Evolutionary conservation across 2,797 vertebrate genomes (phyloP).

Genomic region (Enteromius trimaculatus): DNA sequence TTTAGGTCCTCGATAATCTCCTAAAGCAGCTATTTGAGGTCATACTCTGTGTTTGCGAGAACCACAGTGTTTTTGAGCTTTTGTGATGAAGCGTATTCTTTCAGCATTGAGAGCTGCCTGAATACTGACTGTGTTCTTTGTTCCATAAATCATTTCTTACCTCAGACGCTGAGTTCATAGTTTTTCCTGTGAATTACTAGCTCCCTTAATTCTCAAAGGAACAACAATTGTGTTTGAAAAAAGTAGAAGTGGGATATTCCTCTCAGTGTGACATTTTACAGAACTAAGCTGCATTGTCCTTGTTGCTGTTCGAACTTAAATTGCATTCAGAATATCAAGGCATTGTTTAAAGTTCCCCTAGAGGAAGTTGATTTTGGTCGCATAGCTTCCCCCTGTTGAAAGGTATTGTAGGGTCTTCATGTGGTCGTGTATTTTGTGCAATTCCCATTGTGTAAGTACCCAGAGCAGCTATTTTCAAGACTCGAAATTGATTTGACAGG

Average conservation of each 20-base stretch:
- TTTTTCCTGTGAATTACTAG: slow-evolving; percentile 29
- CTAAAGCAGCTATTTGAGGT: not conserved
- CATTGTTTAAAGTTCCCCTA: slow-evolving; percentile 34
- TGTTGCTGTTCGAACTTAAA: not conserved
- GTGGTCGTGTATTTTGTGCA: slow-evolving; percentile 14
- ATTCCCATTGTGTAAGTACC: slow-evolving; percentile 1
- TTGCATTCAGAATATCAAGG: slow-evolving; percentile 1
- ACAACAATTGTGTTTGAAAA: slow-evolving; percentile 26
- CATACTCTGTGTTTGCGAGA: not conserved
- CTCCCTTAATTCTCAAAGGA: slow-evolving; percentile 11
- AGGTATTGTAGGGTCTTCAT: slow-evolving; percentile 14
- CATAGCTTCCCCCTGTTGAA: slow-evolving; percentile 29
- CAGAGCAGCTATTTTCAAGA: slow-evolving; percentile 25
- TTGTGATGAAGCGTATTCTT: slow-evolving; percentile 21
- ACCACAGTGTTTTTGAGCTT: slow-evolving; percentile 9
- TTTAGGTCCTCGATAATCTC: slow-evolving; percentile 10
- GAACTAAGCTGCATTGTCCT: slow-evolving; percentile 32
- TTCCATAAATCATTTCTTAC: slow-evolving; percentile 17
- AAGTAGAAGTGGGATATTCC: slow-evolving; percentile 19
- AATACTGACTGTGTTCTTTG: slow-evolving; percentile 23
- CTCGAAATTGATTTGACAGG: slow-evolving; percentile 43
- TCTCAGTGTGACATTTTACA: slow-evolving; percentile 14
- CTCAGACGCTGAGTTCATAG: slow-evolving; percentile 23
- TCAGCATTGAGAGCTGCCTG: slow-evolving; percentile 1
- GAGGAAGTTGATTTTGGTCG: slow-evolving; percentile 10